Base-by-base conservation (phyloP, 2,888 invertebrate genomes). In the Drymonia ruficornis region DNA sequence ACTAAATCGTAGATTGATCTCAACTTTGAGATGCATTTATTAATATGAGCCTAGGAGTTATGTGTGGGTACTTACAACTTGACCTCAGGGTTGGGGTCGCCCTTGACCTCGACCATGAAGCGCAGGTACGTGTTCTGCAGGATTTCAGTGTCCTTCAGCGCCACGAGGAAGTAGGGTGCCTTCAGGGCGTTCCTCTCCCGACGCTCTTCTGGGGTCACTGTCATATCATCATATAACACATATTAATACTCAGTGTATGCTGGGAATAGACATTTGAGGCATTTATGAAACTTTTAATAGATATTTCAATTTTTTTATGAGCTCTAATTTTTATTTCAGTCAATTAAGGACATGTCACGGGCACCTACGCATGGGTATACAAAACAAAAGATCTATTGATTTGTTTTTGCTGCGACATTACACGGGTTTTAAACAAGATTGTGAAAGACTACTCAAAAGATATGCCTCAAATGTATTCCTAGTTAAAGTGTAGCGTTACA, bases 51-150 rank as follows among this genome's bases (percentile, higher is more conserved):
- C 9, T 6, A 31, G 31, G 4, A 31, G 11, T 11, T 11, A 31
- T 1, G 31, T 31, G 31, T 9, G 12, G 12, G 31, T 49, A 95
- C 96, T 95, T 92, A 98, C 99, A 99, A 99, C 86, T 95, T 96
- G 47, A 99, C 95, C 63, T 95, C 96, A 0, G 99, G 99, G 79
- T 96, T 96, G 1, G 98, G 98, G 72, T 97, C 96, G 11, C 98
- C 98, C 70, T 95, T 95, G 51, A 98, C 96, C 86, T 97, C 97
- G 57, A 98, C 94, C 96, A 98, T 96, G 82, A 98, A 98, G 34
- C 98, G 94, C 53, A 98, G 94, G 77, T 96, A 97, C 0, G 98
- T 98, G 74, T 96, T 96, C 82, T 97, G 96, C 73, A 98, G 87
- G 29, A 98, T 95, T 83, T 98, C 97, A 0, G 98, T 97, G 79